Base-by-base conservation (phyloP, 2,888 invertebrate species). In the Eilema sororculum region DNA sequence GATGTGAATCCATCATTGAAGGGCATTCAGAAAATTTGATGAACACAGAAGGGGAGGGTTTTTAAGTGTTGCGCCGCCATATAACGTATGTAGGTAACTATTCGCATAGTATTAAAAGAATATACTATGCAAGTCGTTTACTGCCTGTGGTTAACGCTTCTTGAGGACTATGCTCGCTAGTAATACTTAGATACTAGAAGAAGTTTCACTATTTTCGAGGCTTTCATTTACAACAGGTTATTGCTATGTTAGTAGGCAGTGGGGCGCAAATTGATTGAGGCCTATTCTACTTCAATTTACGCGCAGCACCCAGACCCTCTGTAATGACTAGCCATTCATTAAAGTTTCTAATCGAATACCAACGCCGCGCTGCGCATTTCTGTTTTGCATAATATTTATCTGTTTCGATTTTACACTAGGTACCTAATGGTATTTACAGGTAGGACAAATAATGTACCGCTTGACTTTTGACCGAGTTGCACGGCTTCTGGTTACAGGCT, bases 261-360 rank as follows among this genome's bases (percentile, higher is more conserved):
- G 52, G 4, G 52, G n/a, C 9, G 8, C 52, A 52, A 52, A 52
- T 52, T 52, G 52, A 52, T n/a, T n/a, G 46, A 9, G 52, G 52
- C 52, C 52, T 52, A 52, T 52, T 52, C 52, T 8, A n/a, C n/a
- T 52, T 20, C 52, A 52, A 52, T 52, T 52, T 9, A 52, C 52
- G 52, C n/a, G 20, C 9, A 52, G 52, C n/a, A 52, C 46, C 46
- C 46, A 20, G 46, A 20, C 20, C 46, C 46, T 46, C 20, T 6
- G 5, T 46, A 46, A 46, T 46, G 46, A 46, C 46, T 16, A 52
- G 52, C 3, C n/a, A 52, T 52, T n/a, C n/a, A n/a, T 52, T 52
- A 52, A 52, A 52, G n/a, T n/a, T 52, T 52, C n/a, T n/a, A 52
- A 52, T 52, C 52, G 52, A 46, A 52, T n/a, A 52, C 52, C 52